phyloP scores from a whole-genome alignment of 2,797 vertebrate species.

The Clarias pachynema region DNA sequence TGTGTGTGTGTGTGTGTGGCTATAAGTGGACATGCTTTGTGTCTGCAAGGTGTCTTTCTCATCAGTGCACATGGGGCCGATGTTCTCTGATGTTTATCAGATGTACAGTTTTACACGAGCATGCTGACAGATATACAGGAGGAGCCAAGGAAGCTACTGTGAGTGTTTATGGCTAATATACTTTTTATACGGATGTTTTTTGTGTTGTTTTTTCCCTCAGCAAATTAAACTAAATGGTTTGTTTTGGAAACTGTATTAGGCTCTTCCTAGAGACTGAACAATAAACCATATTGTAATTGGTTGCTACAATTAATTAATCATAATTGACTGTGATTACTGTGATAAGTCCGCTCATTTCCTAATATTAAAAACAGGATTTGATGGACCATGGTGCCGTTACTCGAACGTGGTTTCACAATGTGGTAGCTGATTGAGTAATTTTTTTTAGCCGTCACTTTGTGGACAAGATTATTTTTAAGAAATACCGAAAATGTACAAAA shows the following conservation, averaged over 20 bases:
- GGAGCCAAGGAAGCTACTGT: not conserved
- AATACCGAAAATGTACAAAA: not conserved
- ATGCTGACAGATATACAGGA: not conserved
- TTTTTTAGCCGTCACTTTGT: not conserved
- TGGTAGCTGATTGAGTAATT: not conserved
- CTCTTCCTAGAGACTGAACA: not conserved
- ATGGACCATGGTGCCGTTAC: not conserved
- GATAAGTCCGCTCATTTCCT: not conserved
- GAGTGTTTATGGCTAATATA: not conserved
- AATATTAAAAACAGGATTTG: not conserved
- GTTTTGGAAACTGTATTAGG: not conserved
- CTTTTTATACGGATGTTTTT: not conserved
- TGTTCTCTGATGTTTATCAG: constrained; percentile 18
- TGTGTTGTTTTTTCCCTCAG: not conserved
- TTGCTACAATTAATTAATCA: not conserved
- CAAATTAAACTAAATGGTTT: not conserved
- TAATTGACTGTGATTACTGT: not conserved
- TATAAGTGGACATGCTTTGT: not conserved
- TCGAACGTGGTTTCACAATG: not conserved
- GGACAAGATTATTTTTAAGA: not conserved
- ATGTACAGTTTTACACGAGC: not conserved
- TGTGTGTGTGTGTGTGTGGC: not conserved
- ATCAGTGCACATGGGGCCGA: not conserved
- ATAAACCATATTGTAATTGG: not conserved
- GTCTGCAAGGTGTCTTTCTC: not conserved